phyloP scores from a whole-genome alignment of 2,888 invertebrate genomes.

The Tenodera sinensis region DNA sequence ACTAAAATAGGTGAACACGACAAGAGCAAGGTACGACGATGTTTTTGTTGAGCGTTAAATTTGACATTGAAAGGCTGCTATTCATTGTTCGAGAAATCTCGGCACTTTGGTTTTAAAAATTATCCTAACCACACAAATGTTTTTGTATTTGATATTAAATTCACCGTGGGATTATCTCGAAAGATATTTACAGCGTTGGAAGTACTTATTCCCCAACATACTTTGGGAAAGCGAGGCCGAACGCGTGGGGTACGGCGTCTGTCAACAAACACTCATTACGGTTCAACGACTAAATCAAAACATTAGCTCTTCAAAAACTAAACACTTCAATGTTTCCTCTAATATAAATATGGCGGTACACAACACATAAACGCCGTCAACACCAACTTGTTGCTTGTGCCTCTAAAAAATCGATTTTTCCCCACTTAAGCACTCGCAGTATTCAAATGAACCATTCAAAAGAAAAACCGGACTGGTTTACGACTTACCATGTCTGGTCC shows the following conservation, averaged over 20 bases:
- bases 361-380: not conserved
- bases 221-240: not conserved
- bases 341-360: not conserved
- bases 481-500: constrained; percentile 74
- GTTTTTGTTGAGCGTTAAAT: no score
- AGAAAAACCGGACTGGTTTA: not conserved
- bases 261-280: not conserved
- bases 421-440: not conserved
- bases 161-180: no score
- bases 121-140: no score
- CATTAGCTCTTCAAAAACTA: not conserved
- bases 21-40: no score
- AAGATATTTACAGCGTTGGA: no score
- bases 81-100: no score
- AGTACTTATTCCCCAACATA: not conserved
- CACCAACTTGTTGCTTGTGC: constrained; percentile 44
- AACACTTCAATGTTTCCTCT: not conserved
- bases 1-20: no score
- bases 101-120: no score
- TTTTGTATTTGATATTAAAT: no score
- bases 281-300: no score
- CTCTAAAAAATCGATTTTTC: constrained; percentile 1
- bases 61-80: no score
- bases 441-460: not conserved
- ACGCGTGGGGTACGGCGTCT: not conserved